These are phyloP conservation scores for Hemicrepidius hirtus DNA, from an alignment of 2,888 invertebrate species.

Conservation along the genomic window DNA sequence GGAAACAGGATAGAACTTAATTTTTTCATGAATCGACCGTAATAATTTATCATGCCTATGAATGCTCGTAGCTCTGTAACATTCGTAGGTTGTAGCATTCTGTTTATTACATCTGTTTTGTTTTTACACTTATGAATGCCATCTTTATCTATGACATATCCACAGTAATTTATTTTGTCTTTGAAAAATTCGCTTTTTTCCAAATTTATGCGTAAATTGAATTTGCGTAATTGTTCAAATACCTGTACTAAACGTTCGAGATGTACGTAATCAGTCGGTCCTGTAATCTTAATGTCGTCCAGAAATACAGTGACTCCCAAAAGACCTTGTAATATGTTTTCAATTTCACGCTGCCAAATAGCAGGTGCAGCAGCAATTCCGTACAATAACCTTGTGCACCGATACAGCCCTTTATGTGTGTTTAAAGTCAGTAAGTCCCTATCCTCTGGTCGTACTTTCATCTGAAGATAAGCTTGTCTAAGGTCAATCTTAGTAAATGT, in stretches of 20 bases:
- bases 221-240: constrained; percentile 7
- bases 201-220: constrained; percentile 1
- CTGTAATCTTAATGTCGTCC: constrained; percentile 23
- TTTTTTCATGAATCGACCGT: too few species aligned
- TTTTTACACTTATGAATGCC: too few species aligned
- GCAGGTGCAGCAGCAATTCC: constrained; percentile 23
- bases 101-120: too few species aligned
- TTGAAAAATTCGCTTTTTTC: too few species aligned
- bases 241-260: background rate
- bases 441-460: constrained; percentile 12
- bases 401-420: constrained; percentile 33
- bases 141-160: too few species aligned
- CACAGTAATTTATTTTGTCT: too few species aligned
- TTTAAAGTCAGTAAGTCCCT: constrained; percentile 18
- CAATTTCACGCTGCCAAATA: constrained; percentile 29
- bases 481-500: constrained; percentile 24
- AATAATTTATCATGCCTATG: too few species aligned
- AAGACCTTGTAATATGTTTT: constrained; percentile 24
- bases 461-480: constrained; percentile 22
- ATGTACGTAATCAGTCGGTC: background rate
- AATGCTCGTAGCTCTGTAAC: too few species aligned
- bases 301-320: constrained; percentile 5
- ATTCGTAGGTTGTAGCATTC: too few species aligned
- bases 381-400: constrained; percentile 6
- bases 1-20: too few species aligned